Percentiles rank a stretch among this genome's conserved stretches.
phyloP scores from a whole-genome alignment of 2,797 vertebrate genomes.

The Acropternis orthonyx region DNA sequence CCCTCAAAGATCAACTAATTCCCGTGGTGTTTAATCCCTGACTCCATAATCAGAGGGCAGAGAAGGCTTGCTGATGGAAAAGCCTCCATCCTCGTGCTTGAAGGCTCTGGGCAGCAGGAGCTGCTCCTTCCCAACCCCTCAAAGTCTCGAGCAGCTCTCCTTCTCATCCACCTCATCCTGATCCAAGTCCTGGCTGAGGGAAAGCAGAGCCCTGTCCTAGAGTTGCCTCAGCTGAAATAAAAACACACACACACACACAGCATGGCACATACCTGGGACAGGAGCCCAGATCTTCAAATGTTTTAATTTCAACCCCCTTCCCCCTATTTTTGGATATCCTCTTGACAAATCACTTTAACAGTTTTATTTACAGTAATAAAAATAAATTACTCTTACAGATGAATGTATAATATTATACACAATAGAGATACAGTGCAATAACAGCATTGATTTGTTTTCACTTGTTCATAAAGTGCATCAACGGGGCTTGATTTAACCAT shows the following conservation, averaged over 20 bases:
- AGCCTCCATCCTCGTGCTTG: not conserved
- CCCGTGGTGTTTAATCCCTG: not conserved
- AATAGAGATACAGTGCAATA: constrained; percentile 89
- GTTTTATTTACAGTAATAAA: constrained; percentile 90
- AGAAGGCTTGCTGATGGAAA: not conserved
- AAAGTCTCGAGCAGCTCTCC: not conserved
- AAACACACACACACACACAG: not conserved
- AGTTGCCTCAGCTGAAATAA: not conserved
- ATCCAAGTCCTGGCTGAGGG: rapidly evolving
- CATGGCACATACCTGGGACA: constrained; percentile 51
- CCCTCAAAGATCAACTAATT: not conserved
- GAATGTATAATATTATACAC: constrained; percentile 83
- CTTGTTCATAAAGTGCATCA: constrained; percentile 71
- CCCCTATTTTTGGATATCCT: not conserved
- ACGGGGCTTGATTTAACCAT: constrained; percentile 34
- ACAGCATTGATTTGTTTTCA: constrained; percentile 75
- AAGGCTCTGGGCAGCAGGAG: not conserved
- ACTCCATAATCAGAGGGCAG: not conserved
- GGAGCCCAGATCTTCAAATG: constrained; percentile 35
- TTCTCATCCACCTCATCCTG: not conserved
- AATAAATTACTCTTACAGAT: constrained; percentile 89
- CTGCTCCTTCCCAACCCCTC: not conserved
- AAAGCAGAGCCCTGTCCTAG: not conserved
- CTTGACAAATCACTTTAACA: constrained; percentile 67
- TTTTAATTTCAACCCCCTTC: constrained; percentile 7